Base-by-base conservation (phyloP, 2,797 vertebrate species). In the Monodelphis domestica region DNA sequence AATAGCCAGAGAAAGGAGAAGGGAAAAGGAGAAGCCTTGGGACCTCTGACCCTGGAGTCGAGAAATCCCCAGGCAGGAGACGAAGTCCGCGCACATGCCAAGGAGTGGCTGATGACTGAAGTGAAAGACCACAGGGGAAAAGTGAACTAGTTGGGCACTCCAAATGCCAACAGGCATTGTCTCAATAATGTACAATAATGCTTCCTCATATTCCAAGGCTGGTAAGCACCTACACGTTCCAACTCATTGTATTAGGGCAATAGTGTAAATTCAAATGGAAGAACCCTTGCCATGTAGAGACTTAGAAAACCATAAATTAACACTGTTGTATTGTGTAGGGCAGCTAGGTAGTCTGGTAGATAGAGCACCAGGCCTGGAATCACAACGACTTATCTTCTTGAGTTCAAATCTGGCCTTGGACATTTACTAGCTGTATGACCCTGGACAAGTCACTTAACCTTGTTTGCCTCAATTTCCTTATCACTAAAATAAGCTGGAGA, bases 1-100 rank as follows among this genome's bases (percentile, higher is more conserved):
- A 92, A 89, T 59, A 59, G n/a, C 24, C 53, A 92, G 26, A 53
- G 63, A 53, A 91, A 93, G 30, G 90, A 29, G 89, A 91, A 53
- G 5, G 4, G 12, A 38, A 54, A 89, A 92, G 1, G 15, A 38
- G 53, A 90, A 92, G 53, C 87, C 56, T 4, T 70, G 59, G 53
- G 54, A 96, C 55, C 53, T 24, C 0, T 55, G 24, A 29, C 28
- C 29, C 3, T 70, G 56, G 91, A 53, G n/a, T 51, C 90, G 89
- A 84, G 89, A 87, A 93, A 50, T 84, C 51, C 91, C 30, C 91
- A 17, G 26, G 45, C 50, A 0, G 63, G 53, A 50, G 88, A 90
- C 45, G 91, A 87, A 70, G 28, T 56, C 84, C 51, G 53, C 78
- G 33, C 90, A 89, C 12, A 53, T 92, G 24, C 70, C 38, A 50